phyloP scores from a whole-genome alignment of 2,113 vertebrate genomes.

The Origma solitaria region DNA sequence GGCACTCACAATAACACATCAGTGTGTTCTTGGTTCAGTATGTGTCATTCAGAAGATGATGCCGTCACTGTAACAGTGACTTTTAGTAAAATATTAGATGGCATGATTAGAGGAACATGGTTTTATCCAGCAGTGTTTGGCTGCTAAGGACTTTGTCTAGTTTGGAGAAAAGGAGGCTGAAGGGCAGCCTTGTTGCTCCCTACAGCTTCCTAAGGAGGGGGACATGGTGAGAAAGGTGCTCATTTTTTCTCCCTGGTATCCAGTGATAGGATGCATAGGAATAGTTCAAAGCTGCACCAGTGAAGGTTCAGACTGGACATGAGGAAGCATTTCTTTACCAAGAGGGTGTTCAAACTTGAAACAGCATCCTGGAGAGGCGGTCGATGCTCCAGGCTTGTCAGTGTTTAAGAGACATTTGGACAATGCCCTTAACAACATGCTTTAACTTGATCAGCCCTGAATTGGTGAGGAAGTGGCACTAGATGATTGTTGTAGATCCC shows the following conservation, averaged over 20 bases:
- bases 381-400: not conserved
- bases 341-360: not conserved
- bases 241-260: not conserved
- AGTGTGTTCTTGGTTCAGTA: not conserved
- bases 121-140: not conserved
- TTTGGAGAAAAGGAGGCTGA: not conserved
- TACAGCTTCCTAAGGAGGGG: not conserved
- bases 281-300: not conserved
- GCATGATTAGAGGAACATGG: not conserved
- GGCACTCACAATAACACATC: not conserved
- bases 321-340: not conserved
- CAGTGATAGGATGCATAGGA: not conserved
- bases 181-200: not conserved
- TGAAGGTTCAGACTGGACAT: not conserved
- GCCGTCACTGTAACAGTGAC: not conserved
- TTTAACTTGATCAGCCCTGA: not conserved
- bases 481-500: not conserved
- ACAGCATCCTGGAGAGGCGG: not conserved
- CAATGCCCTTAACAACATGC: not conserved
- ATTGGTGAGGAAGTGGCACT: not conserved
- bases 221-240: not conserved
- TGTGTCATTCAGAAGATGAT: not conserved
- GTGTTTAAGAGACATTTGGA: not conserved
- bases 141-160: not conserved
- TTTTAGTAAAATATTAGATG: not conserved